Percentiles rank a stretch among this genome's conserved stretches.
Evolutionary conservation across 1,140 invertebrate species (phyloP).

Genomic region (Leptestheria dahalacensis): DNA sequence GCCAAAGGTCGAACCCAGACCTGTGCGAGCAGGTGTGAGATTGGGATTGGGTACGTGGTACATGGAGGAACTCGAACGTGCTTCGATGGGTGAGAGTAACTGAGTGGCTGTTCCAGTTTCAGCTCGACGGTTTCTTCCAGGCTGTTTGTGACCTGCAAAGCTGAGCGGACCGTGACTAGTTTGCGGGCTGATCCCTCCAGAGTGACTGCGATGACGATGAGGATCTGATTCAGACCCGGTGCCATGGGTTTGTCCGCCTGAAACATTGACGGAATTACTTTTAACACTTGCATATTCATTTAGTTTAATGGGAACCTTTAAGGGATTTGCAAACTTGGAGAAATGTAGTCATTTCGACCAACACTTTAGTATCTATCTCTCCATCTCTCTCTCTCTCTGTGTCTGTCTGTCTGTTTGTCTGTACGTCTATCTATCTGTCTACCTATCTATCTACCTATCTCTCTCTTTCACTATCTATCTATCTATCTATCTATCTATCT

Average conservation of each 20-base stretch:
- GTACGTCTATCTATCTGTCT: too few species aligned
- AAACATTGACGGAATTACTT: too few species aligned
- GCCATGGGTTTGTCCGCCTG: background rate
- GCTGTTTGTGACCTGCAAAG: slow-evolving; percentile 63
- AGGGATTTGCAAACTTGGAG: too few species aligned
- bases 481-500: too few species aligned
- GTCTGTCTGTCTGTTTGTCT: too few species aligned
- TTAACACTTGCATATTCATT: background rate
- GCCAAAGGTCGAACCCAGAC: slow-evolving; percentile 40
- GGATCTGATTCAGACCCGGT: background rate
- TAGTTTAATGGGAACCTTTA: background rate
- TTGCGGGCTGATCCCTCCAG: slow-evolving; percentile 86
- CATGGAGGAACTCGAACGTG: slow-evolving; percentile 23
- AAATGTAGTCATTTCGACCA: too few species aligned
- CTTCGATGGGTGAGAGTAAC: slow-evolving; percentile 22
- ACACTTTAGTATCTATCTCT: too few species aligned
- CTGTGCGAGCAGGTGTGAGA: slow-evolving; percentile 32
- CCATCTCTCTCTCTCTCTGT: too few species aligned
- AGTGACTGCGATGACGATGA: slow-evolving; percentile 68
- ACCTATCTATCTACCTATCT: too few species aligned
- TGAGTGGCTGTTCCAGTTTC: slow-evolving; percentile 24
- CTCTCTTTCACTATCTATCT: too few species aligned
- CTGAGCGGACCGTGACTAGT: slow-evolving; percentile 85
- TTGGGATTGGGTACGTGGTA: slow-evolving; percentile 40
- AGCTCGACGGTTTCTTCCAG: slow-evolving; percentile 50